Base-by-base conservation (phyloP, 2,797 vertebrate genomes). In the Distichodus sexfasciatus region DNA sequence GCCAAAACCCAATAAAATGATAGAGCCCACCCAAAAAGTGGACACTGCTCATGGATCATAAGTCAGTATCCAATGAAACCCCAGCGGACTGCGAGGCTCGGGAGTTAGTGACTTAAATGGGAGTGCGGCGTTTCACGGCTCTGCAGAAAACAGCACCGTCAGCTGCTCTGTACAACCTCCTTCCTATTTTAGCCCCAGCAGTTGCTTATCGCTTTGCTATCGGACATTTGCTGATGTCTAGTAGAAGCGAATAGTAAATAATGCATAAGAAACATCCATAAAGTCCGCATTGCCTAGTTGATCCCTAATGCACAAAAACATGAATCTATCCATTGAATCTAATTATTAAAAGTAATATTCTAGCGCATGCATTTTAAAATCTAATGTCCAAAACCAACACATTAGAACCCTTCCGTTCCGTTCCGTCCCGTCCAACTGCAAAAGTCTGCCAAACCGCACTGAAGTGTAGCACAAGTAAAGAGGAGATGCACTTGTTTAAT, bases 161-260 rank as follows among this genome's bases (percentile, higher is more conserved):
- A 91, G 93, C 93, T 90, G 89, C 88, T 88, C 90, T 86, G 87
- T 85, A 76, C 81, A 82, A 84, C 89, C 84, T 76, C 75, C n/a
- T 86, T 88, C 93, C 92, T 93, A 92, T 94, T 94, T 91, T 95
- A 95, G 93, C 87, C 81, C 80, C 58, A 79, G 78, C 86, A 91
- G 84, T 89, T 84, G 79, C 72, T 81, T 71, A 43, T 64, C n/a
- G n/a, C n/a, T n/a, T n/a, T 77, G 65, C 74, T 79, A 23, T 71
- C 70, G 28, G 81, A 88, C 89, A 89, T 88, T 88, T 90, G 90
- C 87, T 84, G 77, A n/a, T 79, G 81, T 82, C 86, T 87, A 87
- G 88, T 86, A 86, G 90, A 86, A 69, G 50, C 72, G 74, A 76
- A 76, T 69, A 71, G 69, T 64, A 70, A 77, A 75, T 65, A 44